Percentiles rank a stretch among this genome's conserved stretches.
Conservation (phyloP, 1,140 invertebrate genomes). For the Heterodera carotae region DNA sequence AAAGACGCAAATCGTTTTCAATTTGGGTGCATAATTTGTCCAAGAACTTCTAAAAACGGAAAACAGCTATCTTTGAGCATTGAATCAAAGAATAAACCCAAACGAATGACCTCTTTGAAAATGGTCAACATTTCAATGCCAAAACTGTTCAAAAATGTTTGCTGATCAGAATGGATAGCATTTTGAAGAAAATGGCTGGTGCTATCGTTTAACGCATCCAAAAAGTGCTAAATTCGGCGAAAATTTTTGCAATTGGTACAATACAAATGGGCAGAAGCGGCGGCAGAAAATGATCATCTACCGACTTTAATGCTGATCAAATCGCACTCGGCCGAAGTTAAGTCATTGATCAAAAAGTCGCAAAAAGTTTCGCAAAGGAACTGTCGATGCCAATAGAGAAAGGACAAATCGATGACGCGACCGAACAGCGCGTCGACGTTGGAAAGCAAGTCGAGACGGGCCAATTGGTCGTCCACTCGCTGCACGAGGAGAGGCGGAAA, state of each 20-base stretch:
- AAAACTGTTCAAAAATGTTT: constrained; percentile 70
- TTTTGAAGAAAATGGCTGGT: constrained; percentile 43
- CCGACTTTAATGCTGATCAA: too few relatives aligned
- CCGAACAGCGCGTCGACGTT: constrained; percentile 67
- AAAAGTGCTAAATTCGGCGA: constrained; percentile 14
- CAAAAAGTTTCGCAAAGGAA: constrained; percentile 78
- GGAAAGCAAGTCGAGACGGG: constrained; percentile 69
- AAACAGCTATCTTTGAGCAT: neutral
- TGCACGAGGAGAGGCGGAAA: constrained; percentile 54
- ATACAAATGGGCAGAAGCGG: neutral
- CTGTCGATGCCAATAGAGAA: constrained; percentile 78
- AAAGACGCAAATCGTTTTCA: constrained; percentile 56
- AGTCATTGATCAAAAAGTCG: constrained; percentile 73
- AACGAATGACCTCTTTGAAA: constrained; percentile 9
- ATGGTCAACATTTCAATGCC: constrained; percentile 56
- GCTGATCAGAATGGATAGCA: constrained; percentile 74
- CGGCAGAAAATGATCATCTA: too few relatives aligned
- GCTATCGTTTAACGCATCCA: constrained; percentile 27
- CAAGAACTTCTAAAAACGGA: constrained; percentile 40
- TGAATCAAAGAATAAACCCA: constrained; percentile 11
- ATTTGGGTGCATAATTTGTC: constrained; percentile 50
- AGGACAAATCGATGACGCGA: constrained; percentile 74
- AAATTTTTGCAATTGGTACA: too few relatives aligned
- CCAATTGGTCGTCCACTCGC: constrained; percentile 70
- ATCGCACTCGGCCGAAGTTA: constrained; percentile 59